These are phyloP conservation scores for Ibidorhyncha struthersii DNA, from an alignment of 2,113 vertebrate genomes.

Conservation along the genomic window DNA sequence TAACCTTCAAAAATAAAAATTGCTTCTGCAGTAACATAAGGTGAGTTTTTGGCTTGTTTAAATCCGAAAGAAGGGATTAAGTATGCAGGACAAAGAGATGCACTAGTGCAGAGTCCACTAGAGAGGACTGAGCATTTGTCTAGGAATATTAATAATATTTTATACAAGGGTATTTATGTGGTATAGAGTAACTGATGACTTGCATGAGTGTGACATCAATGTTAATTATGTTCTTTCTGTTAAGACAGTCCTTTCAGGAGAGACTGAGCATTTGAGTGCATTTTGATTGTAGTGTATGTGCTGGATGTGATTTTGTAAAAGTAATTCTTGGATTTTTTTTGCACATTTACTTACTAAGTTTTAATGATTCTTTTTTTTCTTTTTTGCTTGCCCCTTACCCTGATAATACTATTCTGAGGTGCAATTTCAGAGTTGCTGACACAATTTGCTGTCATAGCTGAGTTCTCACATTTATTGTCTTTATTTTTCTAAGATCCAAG, in stretches of 20 bases:
- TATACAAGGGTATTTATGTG: constrained; percentile 6
- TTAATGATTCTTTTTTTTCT: not conserved
- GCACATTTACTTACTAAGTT: not conserved
- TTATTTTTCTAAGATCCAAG: not conserved
- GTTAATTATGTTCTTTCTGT: constrained; percentile 38
- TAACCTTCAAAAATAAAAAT: constrained; percentile 83
- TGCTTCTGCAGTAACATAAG: constrained; percentile 79
- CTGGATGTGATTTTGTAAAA: not conserved
- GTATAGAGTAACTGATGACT: constrained; percentile 50
- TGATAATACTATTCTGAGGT: not conserved
- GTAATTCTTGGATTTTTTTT: not conserved
- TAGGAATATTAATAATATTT: constrained; percentile 22
- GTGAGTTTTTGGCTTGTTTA: constrained; percentile 74
- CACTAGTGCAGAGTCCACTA: not conserved
- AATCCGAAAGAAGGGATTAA: constrained; percentile 49
- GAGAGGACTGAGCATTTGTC: not conserved
- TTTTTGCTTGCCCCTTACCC: not conserved
- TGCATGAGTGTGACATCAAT: constrained; percentile 48
- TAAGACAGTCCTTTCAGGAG: constrained; percentile 15
- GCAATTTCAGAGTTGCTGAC: not conserved
- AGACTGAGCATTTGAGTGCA: not conserved
- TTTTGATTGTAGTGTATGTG: not conserved
- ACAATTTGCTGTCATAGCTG: not conserved
- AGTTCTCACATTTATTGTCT: constrained; percentile 7
- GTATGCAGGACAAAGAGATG: constrained; percentile 23